A percentile compares a stretch with the other conserved stretches of the same genome.
Evolutionary conservation across 2,888 invertebrate genomes (phyloP).

Genomic region (Xestia xanthographa): DNA sequence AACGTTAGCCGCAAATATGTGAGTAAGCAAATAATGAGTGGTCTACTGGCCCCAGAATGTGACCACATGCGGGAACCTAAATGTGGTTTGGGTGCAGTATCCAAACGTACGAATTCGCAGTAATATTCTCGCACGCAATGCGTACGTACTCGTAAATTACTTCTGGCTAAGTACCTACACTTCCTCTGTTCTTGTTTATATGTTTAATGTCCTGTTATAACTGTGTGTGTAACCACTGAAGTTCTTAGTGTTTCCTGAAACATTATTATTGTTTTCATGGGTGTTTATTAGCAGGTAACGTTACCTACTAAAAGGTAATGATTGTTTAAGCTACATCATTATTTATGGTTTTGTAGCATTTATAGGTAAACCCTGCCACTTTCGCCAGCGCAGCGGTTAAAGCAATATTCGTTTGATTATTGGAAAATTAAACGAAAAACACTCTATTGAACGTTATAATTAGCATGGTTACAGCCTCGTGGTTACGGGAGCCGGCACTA

Average conservation of each 20-base stretch:
- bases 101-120: slow-evolving; percentile 38
- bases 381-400: neutral
- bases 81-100: slow-evolving; percentile 56
- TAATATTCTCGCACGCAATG: slow-evolving; percentile 45
- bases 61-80: slow-evolving; percentile 45
- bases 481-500: too few relatives aligned
- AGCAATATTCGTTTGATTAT: slow-evolving; percentile 15
- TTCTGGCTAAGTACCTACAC: slow-evolving; percentile 3
- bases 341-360: neutral
- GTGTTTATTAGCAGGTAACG: neutral
- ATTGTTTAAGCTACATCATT: neutral
- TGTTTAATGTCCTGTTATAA: slow-evolving; percentile 6
- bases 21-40: slow-evolving; percentile 61
- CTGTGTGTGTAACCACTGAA: neutral
- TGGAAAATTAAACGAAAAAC: slow-evolving; percentile 20
- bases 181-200: slow-evolving; percentile 29
- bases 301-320: neutral
- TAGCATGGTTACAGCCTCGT: slow-evolving; percentile 6
- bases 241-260: slow-evolving; percentile 16
- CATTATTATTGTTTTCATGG: neutral
- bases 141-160: slow-evolving; percentile 24
- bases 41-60: slow-evolving; percentile 38
- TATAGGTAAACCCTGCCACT: neutral
- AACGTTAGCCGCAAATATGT: slow-evolving; percentile 58
- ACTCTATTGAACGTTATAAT: slow-evolving; percentile 16